Percentiles rank a stretch among this genome's conserved stretches.
These are phyloP conservation scores for Eudorcas thomsonii DNA, from an alignment of 2,113 vertebrate species.

Conservation along the genomic window DNA sequence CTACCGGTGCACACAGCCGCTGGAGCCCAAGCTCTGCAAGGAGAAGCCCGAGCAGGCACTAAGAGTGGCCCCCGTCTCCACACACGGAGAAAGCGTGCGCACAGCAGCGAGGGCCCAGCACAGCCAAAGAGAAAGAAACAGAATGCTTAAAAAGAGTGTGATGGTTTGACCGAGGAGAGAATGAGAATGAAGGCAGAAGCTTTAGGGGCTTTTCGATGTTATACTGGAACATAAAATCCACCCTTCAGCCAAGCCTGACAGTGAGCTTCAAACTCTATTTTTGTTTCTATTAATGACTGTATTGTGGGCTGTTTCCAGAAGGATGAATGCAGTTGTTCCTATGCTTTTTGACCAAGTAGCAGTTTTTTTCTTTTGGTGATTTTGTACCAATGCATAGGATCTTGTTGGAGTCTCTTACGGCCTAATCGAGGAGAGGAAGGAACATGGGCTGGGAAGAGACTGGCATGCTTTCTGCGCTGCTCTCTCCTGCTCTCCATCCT, in stretches of 20 bases:
- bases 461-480: background rate
- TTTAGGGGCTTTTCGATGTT: conserved; percentile 64
- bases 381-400: background rate
- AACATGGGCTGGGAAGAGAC: background rate
- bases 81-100: rapidly evolving
- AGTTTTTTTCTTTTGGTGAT: background rate
- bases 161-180: background rate
- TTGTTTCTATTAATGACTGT: background rate
- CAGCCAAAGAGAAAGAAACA: background rate
- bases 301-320: background rate
- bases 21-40: background rate
- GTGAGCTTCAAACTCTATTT: conserved; percentile 67
- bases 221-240: conserved; percentile 61
- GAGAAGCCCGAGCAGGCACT: background rate
- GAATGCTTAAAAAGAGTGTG: background rate
- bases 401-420: background rate
- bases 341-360: background rate
- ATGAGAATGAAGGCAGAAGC: conserved; percentile 72
- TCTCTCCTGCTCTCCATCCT: background rate
- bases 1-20: rapidly evolving
- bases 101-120: background rate
- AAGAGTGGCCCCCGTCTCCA: rapidly evolving
- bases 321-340: background rate
- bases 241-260: conserved; percentile 72
- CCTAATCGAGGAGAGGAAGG: background rate